Percentiles rank a stretch among this genome's conserved stretches.
Evolutionary conservation across 2,888 invertebrate genomes (phyloP).

Genomic region (Drosophila infuscata): DNA sequence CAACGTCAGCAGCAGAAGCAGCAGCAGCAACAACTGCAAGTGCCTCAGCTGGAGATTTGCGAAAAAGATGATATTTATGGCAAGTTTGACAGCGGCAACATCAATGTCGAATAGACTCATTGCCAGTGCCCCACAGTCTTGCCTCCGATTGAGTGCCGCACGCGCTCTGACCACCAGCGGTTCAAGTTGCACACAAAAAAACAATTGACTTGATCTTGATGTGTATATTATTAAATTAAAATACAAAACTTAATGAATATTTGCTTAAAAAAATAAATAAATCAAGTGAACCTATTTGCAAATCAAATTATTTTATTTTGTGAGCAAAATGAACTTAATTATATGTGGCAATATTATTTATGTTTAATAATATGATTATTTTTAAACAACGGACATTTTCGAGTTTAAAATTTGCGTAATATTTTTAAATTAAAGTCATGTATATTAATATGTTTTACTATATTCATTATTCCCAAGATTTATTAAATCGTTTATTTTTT

Average conservation of each 20-base stretch:
- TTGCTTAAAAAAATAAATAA: background rate
- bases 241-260: background rate
- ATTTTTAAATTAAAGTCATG: too few relatives aligned
- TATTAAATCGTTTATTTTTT: too few relatives aligned
- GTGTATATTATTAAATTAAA: background rate
- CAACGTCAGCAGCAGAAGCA: background rate
- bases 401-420: too few relatives aligned
- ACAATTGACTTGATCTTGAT: background rate
- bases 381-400: too few relatives aligned
- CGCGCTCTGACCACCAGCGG: constrained; percentile 74
- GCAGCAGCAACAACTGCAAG: constrained; percentile 44
- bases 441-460: too few relatives aligned
- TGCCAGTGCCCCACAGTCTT: constrained; percentile 52
- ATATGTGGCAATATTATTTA: too few relatives aligned
- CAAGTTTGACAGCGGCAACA: constrained; percentile 82
- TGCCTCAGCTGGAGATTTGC: constrained; percentile 78
- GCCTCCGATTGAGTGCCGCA: constrained; percentile 75
- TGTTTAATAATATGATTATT: too few relatives aligned
- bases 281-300: background rate
- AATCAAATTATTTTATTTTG: background rate
- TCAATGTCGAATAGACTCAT: constrained; percentile 72
- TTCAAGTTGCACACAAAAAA: constrained; percentile 11
- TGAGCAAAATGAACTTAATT: accelerated
- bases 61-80: constrained; percentile 83
- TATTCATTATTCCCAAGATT: too few relatives aligned